A percentile compares a stretch with the other conserved stretches of the same genome.
These are phyloP conservation scores for Heliconius hewitsoni DNA, from an alignment of 1,140 invertebrate genomes.

Conservation along the genomic window DNA sequence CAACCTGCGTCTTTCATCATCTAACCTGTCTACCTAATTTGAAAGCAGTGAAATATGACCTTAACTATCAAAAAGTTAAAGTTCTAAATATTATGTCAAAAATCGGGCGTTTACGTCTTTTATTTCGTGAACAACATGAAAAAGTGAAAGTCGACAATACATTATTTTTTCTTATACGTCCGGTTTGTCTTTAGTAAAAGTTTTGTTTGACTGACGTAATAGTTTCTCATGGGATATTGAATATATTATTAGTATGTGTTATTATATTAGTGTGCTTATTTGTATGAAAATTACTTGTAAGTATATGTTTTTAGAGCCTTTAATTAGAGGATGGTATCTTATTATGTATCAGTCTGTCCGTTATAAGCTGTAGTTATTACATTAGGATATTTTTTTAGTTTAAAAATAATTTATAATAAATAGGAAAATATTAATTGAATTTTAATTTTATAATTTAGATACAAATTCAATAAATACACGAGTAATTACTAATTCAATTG, in stretches of 20 bases:
- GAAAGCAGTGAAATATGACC: slow-evolving; percentile 10
- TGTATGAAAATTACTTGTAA: not conserved
- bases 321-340: not conserved
- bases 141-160: slow-evolving; percentile 67
- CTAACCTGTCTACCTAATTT: slow-evolving; percentile 22
- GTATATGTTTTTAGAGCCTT: not conserved
- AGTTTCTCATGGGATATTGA: slow-evolving; percentile 50
- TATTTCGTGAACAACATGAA: slow-evolving; percentile 22
- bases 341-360: no score
- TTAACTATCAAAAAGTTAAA: not conserved
- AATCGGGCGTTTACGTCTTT: slow-evolving; percentile 28
- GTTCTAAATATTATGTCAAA: slow-evolving; percentile 10
- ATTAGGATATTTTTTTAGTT: no score
- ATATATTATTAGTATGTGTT: slow-evolving; percentile 30
- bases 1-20: slow-evolving; percentile 41
- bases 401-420: no score
- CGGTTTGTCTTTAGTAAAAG: slow-evolving; percentile 70
- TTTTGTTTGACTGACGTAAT: slow-evolving; percentile 71
- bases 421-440: no score
- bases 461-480: no score
- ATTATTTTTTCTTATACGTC: slow-evolving; percentile 65
- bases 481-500: no score
- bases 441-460: no score
- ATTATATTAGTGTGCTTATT: slow-evolving; percentile 3
- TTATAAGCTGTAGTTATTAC: no score